These are phyloP conservation scores for Ptychoptera albimana DNA, from an alignment of 2,888 invertebrate species.

Conservation along the genomic window DNA sequence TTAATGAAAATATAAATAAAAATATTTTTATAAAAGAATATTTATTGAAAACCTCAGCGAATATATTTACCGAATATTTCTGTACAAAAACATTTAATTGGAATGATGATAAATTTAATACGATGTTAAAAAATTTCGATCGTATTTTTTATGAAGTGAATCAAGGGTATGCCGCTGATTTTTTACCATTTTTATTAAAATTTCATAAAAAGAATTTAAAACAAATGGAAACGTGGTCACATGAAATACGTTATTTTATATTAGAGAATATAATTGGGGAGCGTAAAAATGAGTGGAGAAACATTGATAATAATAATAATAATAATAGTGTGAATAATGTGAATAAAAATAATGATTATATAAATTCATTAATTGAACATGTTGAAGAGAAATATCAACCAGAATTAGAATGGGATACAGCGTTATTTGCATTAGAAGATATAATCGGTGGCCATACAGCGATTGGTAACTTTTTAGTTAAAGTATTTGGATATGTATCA, in stretches of 20 bases:
- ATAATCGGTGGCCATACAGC: conserved; percentile 48
- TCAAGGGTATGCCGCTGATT: conserved; percentile 49
- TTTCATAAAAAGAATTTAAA: conserved; percentile 35
- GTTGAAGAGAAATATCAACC: conserved; percentile 29
- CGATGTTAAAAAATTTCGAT: conserved; percentile 40
- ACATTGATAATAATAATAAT: too few relatives aligned
- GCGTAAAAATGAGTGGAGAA: conserved; percentile 24
- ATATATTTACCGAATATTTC: conserved; percentile 44
- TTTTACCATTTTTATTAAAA: conserved; percentile 42
- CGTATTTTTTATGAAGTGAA: conserved; percentile 50
- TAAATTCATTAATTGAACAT: conserved; percentile 39
- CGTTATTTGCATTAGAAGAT: conserved; percentile 29
- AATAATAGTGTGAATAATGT: conserved; percentile 9
- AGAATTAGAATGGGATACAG: conserved; percentile 33
- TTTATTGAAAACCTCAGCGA: conserved; percentile 37
- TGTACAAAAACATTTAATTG: conserved; percentile 31
- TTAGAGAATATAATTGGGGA: conserved; percentile 33
- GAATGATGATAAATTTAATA: conserved; percentile 27
- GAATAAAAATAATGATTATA: conserved; percentile 33
- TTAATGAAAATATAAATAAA: conserved; percentile 12
- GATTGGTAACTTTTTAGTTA: conserved; percentile 42
- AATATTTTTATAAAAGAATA: conserved; percentile 30
- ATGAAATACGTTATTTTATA: conserved; percentile 38
- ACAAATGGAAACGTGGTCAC: conserved; percentile 34
- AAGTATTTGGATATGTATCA: conserved; percentile 39